Conservation (phyloP, 2,888 invertebrate genomes). For the Sarcophaga carnaria region DNA sequence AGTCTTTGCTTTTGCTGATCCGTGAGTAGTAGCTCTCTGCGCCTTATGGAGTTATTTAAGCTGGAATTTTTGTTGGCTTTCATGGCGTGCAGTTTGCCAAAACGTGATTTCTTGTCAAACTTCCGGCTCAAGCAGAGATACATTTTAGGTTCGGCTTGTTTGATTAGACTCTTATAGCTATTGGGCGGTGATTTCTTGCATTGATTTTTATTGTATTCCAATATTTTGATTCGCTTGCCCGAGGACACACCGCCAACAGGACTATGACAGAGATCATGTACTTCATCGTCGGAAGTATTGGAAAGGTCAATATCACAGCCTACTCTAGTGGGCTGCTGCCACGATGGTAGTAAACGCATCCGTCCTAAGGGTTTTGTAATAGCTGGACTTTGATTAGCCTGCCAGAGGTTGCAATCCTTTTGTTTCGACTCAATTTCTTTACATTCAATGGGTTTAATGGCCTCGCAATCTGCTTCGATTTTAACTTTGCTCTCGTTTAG, state of each 20-base stretch:
- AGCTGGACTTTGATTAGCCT: neutral
- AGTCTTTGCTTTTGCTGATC: conserved; percentile 79
- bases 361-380: conserved; percentile 47
- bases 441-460: conserved; percentile 27
- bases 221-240: conserved; percentile 77
- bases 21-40: conserved; percentile 78
- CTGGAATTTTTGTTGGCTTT: conserved; percentile 72
- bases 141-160: conserved; percentile 80
- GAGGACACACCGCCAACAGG: conserved; percentile 61
- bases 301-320: conserved; percentile 70
- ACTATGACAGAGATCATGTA: conserved; percentile 72
- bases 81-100: conserved; percentile 74
- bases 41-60: conserved; percentile 71
- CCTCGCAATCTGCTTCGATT: conserved; percentile 61
- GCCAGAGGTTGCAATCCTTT: neutral
- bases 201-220: conserved; percentile 75
- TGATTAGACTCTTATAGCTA: conserved; percentile 81
- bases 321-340: conserved; percentile 59
- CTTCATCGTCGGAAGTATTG: conserved; percentile 71
- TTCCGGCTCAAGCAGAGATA: conserved; percentile 80
- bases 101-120: conserved; percentile 77
- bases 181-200: conserved; percentile 80
- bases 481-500: conserved; percentile 64
- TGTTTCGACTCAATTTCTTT: conserved; percentile 1
- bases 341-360: conserved; percentile 69